Conservation (phyloP, 2,113 vertebrate genomes). For the Mirza zaza region DNA sequence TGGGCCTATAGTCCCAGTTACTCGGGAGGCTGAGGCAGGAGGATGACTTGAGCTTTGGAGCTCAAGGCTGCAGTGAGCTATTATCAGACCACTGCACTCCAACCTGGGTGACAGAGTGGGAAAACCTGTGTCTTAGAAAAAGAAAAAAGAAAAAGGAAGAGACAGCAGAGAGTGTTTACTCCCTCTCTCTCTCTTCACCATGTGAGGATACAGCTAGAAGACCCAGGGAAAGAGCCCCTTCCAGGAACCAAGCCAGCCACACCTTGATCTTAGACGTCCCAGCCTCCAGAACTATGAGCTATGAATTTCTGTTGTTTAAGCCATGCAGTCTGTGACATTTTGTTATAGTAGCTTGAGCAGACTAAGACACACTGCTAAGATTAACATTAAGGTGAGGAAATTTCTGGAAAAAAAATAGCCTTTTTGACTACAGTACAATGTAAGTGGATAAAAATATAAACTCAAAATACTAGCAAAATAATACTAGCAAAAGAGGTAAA, state of each 20-base stretch:
- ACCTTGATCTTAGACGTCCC: not conserved
- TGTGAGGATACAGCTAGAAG: not conserved
- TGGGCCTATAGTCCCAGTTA: no score
- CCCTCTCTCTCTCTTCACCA: not conserved
- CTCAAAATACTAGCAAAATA: slow-evolving; percentile 2
- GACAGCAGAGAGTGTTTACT: not conserved
- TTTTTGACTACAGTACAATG: not conserved
- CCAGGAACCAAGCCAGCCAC: not conserved
- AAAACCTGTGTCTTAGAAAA: no score
- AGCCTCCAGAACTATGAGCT: not conserved
- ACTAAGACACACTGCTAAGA: not conserved
- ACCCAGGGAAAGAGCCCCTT: not conserved
- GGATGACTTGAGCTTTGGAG: no score
- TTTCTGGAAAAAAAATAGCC: not conserved
- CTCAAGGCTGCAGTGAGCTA: no score
- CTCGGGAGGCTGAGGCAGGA: no score
- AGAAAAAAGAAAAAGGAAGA: not conserved
- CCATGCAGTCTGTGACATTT: not conserved
- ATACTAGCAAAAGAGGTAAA: not conserved
- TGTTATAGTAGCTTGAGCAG: not conserved
- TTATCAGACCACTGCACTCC: no score
- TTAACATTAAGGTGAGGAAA: not conserved
- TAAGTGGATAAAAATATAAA: not conserved
- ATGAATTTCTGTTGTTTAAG: not conserved
- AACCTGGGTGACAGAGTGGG: no score